Conservation (phyloP, 2,888 invertebrate genomes). For the Phragmatobia fuliginosa region DNA sequence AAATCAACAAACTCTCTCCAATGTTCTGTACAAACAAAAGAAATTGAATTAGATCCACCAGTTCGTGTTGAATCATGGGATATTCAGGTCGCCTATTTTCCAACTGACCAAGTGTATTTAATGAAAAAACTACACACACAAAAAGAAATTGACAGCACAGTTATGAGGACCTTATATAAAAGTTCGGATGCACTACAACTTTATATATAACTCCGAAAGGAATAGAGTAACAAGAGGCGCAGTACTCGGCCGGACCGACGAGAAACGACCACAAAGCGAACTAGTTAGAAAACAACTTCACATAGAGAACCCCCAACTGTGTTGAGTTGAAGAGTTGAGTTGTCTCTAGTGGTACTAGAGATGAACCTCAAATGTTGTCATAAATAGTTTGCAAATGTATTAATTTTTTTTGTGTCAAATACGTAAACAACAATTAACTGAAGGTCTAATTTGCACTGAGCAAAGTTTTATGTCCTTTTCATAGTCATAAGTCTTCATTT, state of each 20-base stretch:
- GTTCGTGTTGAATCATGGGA: neutral
- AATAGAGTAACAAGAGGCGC: neutral
- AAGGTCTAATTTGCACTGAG: too few species aligned
- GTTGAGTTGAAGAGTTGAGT: neutral
- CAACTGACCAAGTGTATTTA: neutral
- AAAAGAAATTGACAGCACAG: neutral
- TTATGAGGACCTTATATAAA: neutral
- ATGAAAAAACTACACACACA: neutral
- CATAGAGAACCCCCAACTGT: neutral
- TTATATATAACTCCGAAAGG: neutral
- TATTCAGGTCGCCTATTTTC: neutral
- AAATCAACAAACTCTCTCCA: neutral
- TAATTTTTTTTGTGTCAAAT: neutral
- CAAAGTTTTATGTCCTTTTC: too few species aligned
- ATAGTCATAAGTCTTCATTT: too few species aligned
- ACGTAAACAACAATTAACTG: too few species aligned
- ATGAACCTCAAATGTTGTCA: neutral
- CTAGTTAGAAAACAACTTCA: slow-evolving; percentile 13
- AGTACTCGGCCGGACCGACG: neutral
- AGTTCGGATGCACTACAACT: neutral
- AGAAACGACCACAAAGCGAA: neutral
- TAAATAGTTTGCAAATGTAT: neutral
- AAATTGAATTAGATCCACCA: neutral
- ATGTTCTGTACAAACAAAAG: neutral
- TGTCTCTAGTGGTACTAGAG: too few species aligned